Evolutionary conservation across 1,140 invertebrate species (phyloP), one percentile per base, ranked within the genome.

Genomic region (Heliconius hermathena): DNA sequence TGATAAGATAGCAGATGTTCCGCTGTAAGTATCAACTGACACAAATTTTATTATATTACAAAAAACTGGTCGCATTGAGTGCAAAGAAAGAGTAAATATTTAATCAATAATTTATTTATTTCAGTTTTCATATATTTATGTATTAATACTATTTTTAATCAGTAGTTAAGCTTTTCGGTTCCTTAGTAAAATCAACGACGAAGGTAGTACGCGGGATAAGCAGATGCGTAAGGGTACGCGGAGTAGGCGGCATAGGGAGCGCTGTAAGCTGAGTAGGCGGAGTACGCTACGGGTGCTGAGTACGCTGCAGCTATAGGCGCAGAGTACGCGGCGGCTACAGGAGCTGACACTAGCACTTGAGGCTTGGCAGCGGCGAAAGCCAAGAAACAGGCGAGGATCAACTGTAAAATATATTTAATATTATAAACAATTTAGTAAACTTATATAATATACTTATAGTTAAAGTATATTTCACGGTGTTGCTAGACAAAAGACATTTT

Each of bases 271-370:
- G 91, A 88, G 87, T 92, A 88, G 8, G 89, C 81, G 0, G 79
- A 80, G 79, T 81, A 81, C 20, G 86, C 88, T 13, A 88, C 79
- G 16, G 88, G 87, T 41, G 91, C 89, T 72, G 88, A 88, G 87
- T 89, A 91, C 18, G 91, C 90, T 8, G 60, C 86, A 88, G 85
- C 86, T 6, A 91, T 79, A 13, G 90, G 89, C 5, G 91, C 84
- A n/a, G 93, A 93, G 84, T 95, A 94, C 4, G 88, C 90, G 6
- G 90, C 85, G 9, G 89, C 88, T 8, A 92, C 79, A 1, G 93
- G 91, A 0, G 90, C 88, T 16, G 89, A 88, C 1, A 82, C 81
- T 3, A 81, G 66, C 60, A 66, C 60, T 66, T 8, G 82, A 70
- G 85, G 85, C 78, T 87, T 86, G 36, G 85, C 86, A 52, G 86